Base-by-base conservation (phyloP, 2,113 vertebrate genomes). In the Spilogale gracilis region DNA sequence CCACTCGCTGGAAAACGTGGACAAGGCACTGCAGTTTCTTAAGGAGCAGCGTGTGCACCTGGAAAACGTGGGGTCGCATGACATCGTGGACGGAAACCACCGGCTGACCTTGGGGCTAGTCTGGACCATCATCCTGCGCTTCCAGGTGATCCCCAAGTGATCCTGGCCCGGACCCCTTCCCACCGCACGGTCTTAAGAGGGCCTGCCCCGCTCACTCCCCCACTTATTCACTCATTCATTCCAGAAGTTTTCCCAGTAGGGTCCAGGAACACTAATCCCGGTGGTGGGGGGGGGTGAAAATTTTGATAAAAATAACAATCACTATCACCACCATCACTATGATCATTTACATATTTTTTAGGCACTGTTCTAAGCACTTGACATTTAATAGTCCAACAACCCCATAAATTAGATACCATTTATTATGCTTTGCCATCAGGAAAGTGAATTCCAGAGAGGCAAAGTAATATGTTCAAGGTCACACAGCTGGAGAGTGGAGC, bases 61-160 rank as follows among this genome's bases (percentile, higher is more conserved):
- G 98, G 99, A 99, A 98, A 99, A 99, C 14, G 99, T 99, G 21
- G 99, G 99, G 25, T 99, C 99, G 0, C 99, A 99, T 1, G 99
- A 99, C 98, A 99, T 99, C 0, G 99, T 99, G 60, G 99, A 99
- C 0, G 99, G 99, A 54, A 99, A 99, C 98, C 99, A 99, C 95
- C 99, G 99, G 27, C 99, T 99, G 85, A 99, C 99, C 0, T 98
- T 99, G 14, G 99, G 99, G 83, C 99, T 99, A 78, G 99, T 99
- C 97, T 99, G 99, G 99, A 99, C 99, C 96, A 99, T 99, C 98
- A 99, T 99, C 96, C 99, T 99, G 1, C 99, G 99, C 93, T 99
- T 99, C 98, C 99, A 99, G 99, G 99, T 99, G 97, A 89, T 8
- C 3, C 16, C 4, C 30, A 27, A 14, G 45, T 12, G 43, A 76